A percentile compares a stretch with the other conserved stretches of the same genome.
Evolutionary conservation across 2,797 vertebrate genomes (phyloP).

Genomic region (Aselliscus stoliczkanus): DNA sequence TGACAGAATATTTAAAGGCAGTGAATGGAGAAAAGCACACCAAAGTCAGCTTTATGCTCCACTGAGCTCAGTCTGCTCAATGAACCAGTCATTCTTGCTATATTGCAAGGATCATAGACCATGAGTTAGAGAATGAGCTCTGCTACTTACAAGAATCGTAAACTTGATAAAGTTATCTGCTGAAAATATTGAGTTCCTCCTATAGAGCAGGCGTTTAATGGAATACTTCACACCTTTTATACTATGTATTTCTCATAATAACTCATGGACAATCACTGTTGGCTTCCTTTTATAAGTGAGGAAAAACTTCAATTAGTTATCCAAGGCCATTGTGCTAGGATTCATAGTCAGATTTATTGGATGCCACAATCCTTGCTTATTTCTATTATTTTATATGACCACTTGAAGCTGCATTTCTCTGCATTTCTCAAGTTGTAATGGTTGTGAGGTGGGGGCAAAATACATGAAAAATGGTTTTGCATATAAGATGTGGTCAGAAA

Average conservation of each 20-base stretch:
- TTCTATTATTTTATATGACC: not conserved
- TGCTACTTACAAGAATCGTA: not conserved
- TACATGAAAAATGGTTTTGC: not conserved
- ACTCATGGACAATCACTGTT: not conserved
- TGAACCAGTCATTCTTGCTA: not conserved
- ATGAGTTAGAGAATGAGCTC: not conserved
- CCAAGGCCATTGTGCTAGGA: not conserved
- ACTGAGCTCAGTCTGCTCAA: not conserved
- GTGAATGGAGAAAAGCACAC: not conserved
- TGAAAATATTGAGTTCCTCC: not conserved
- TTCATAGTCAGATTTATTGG: not conserved
- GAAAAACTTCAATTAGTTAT: not conserved
- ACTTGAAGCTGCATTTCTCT: not conserved
- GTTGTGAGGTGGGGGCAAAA: not conserved
- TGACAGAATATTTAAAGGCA: constrained; percentile 36
- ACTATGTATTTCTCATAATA: not conserved
- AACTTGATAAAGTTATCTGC: constrained; percentile 18
- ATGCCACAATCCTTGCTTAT: not conserved
- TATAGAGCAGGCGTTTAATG: not conserved
- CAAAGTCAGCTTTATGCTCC: not conserved
- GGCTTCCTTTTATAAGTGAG: not conserved
- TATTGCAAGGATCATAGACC: not conserved
- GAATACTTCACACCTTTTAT: not conserved
- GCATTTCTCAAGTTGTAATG: not conserved
- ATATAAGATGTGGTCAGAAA: not conserved